Conservation (phyloP, 2,888 invertebrate genomes). For the Julus scanicus region DNA sequence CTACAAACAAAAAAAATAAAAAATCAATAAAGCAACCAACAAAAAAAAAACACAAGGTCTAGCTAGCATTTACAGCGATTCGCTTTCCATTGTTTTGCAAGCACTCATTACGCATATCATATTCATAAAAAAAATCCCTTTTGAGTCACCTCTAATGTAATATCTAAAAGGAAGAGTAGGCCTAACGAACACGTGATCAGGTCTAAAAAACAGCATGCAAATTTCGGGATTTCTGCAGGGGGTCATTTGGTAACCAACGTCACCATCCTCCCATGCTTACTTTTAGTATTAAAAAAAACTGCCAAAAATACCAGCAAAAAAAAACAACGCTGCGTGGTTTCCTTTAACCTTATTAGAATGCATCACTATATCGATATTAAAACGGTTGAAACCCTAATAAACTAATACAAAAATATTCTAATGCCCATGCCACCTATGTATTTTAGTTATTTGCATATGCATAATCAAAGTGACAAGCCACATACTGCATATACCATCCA, state of each 20-base stretch:
- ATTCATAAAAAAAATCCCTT: conserved; percentile 14
- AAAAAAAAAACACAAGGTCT: conserved; percentile 9
- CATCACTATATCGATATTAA: not conserved
- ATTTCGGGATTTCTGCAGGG: conserved; percentile 35
- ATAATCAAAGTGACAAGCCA: no score
- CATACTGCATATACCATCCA: no score
- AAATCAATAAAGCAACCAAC: not conserved
- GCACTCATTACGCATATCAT: conserved; percentile 30
- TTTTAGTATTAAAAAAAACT: not conserved
- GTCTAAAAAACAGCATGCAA: conserved; percentile 25
- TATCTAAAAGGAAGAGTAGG: conserved; percentile 8
- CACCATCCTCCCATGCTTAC: not conserved
- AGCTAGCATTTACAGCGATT: conserved; percentile 27
- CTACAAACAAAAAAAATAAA: conserved; percentile 25
- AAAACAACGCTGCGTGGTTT: not conserved
- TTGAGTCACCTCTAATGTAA: conserved; percentile 25
- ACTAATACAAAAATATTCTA: no score
- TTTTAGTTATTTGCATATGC: no score
- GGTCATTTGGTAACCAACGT: conserved; percentile 16
- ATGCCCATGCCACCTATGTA: no score
- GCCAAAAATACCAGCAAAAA: not conserved
- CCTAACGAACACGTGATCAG: not conserved
- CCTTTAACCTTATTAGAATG: no score
- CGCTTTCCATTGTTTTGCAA: conserved; percentile 42
- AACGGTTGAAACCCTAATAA: not conserved